Evolutionary conservation across 2,113 vertebrate genomes (phyloP), one percentile per base, ranked within the genome.

Genomic region (Calidris pugnax): DNA sequence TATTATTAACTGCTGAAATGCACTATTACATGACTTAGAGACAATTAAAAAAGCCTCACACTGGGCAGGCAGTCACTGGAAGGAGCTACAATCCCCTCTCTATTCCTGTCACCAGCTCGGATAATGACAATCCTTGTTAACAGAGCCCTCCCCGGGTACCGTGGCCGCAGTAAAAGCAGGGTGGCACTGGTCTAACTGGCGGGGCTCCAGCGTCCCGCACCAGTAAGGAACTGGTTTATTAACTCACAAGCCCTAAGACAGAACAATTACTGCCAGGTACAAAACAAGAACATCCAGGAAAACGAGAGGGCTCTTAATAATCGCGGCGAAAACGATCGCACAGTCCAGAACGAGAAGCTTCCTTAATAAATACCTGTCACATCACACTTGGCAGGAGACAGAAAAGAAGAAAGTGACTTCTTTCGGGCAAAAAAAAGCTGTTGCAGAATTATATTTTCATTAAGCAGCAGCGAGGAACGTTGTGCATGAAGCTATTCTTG

Each of bases 251-350:
- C 51, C 3, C 0, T 13, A 47, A 50, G 47, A 64, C 0, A 20
- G 57, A 2, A 45, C 80, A 81, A 53, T 28, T 37, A 39, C 53
- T 5, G 16, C 27, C 60, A 84, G 56, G 55, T 67, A 78, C 26
- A 78, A 64, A 27, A 27, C 30, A 59, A 11, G 60, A 84, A 57
- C 20, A 63, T 4, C 32, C 64, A 73, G 77, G 77, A 43, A 94
- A 89, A 87, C 0, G 2, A 87, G 27, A 66, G 28, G 43, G 39
- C 63, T 74, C 35, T 17, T 17, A 33, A 12, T 14, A 64, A 63
- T 1, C 16, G 20, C 1, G 1, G 48, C 8, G 3, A 56, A 43
- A 91, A 35, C 0, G 1, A 50, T 14, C 3, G 1, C 39, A 22
- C 8, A 3, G 50, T 1, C 22, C 30, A 21, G 35, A 80, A 57